Evolutionary conservation across 2,797 vertebrate species (phyloP), one percentile per base, ranked within the genome.

Genomic region (Myotis planiceps): DNA sequence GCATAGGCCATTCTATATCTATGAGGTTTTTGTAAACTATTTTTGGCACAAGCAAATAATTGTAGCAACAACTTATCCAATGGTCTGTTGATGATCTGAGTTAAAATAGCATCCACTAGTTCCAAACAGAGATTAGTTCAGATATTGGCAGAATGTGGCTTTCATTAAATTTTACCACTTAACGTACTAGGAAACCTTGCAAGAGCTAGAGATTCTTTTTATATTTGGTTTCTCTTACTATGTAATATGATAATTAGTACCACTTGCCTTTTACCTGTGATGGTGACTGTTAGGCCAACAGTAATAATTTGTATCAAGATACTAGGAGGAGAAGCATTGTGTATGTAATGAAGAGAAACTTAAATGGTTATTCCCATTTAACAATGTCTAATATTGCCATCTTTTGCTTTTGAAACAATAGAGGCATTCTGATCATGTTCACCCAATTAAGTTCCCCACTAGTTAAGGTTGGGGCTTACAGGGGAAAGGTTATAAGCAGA

Each of bases 111-210:
- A 79, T 37, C 63, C 32, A 63, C 65, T 58, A 58, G 78, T 86
- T 90, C 65, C 25, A 85, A 49, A 47, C 8, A 93, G 34, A 95
- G 71, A 47, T 90, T 81, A 71, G 37, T 45, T 88, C 88, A 92
- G 42, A 63, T 92, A 76, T 81, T 95, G 86, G 51, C 45, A 83
- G 49, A 86, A 80, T 71, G 32, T 80, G 78, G n/a, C 13, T 95
- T 96, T 82, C 42, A 47, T 94, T 96, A 95, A 88, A 49, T 68
- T 68, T 88, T 65, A 83, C 37, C 66, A 74, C 63, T 89, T 65
- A 80, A 69, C 34, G 39, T 94, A 74, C 19, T 80, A 49, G 81
- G 72, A 78, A 93, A 94, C 18, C 23, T 92, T 80, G 75, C 53
- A 65, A 63, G 91, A 87, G n/a, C 49, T 80, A 63, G 27, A 60